Conservation (phyloP, 2,888 invertebrate species). For the Lutraria lutraria region DNA sequence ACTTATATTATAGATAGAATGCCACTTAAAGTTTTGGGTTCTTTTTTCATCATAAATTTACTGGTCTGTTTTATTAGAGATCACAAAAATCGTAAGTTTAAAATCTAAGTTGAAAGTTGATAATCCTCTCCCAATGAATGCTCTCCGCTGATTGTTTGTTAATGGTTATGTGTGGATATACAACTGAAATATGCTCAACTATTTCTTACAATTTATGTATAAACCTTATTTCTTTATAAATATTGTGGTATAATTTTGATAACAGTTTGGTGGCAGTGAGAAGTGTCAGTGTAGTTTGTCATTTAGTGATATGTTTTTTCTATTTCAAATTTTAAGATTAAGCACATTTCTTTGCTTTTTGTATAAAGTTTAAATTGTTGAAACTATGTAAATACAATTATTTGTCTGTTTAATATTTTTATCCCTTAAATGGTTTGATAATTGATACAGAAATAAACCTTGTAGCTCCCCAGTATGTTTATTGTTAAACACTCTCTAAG, state of each 20-base stretch:
- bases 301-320: constrained; percentile 22
- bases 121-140: background rate
- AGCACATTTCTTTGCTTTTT: constrained; percentile 23
- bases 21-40: no score
- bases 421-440: background rate
- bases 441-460: background rate
- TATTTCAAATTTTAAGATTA: constrained; percentile 9
- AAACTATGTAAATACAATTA: constrained; percentile 6
- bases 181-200: constrained; percentile 21
- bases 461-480: background rate
- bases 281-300: background rate
- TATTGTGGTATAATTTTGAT: constrained; percentile 5
- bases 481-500: background rate
- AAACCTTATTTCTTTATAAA: background rate
- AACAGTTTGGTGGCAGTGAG: constrained; percentile 4
- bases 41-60: no score
- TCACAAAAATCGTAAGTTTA: no score
- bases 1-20: no score
- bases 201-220: background rate
- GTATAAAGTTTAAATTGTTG: background rate
- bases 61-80: no score
- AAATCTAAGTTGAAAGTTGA: background rate
- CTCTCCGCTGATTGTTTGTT: background rate
- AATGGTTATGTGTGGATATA: background rate
- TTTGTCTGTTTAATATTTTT: background rate